phyloP scores from a whole-genome alignment of 2,888 invertebrate species.

The Formica aserva region DNA sequence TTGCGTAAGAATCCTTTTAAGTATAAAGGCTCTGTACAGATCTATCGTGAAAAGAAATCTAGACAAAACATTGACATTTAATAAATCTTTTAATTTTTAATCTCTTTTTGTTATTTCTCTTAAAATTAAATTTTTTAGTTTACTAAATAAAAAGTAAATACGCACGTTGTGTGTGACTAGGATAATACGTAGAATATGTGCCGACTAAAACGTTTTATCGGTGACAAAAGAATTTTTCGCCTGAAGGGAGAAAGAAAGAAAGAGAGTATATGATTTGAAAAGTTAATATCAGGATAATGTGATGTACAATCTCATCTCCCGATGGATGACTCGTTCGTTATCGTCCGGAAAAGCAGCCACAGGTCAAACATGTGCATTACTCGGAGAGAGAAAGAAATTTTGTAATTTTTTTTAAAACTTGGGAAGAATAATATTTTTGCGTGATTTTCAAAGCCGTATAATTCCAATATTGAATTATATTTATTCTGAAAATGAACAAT shows the following conservation, averaged over 20 bases:
- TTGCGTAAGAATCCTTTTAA: constrained; percentile 17
- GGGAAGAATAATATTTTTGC: neutral
- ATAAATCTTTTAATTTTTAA: neutral
- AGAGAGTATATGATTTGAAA: constrained; percentile 19
- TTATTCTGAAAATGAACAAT: neutral
- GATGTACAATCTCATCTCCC: constrained; percentile 27
- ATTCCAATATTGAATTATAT: neutral
- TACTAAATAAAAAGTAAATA: neutral
- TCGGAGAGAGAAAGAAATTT: neutral
- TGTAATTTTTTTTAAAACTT: neutral
- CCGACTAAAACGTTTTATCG: neutral
- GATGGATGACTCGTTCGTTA: constrained; percentile 16
- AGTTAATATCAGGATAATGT: constrained; percentile 23
- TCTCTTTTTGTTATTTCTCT: neutral
- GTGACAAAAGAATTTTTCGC: neutral
- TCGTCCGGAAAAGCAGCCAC: neutral
- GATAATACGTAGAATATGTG: neutral
- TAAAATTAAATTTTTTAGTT: neutral
- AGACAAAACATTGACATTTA: constrained; percentile 5
- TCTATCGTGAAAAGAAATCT: constrained; percentile 3
- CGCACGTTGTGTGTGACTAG: neutral
- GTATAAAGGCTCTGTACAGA: neutral
- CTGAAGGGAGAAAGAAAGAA: constrained; percentile 6
- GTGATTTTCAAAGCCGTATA: neutral
- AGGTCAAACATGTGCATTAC: neutral